Percentiles rank a stretch among this genome's conserved stretches.
phyloP scores from a whole-genome alignment of 1,140 invertebrate species.

The Papilio polyxenes region DNA sequence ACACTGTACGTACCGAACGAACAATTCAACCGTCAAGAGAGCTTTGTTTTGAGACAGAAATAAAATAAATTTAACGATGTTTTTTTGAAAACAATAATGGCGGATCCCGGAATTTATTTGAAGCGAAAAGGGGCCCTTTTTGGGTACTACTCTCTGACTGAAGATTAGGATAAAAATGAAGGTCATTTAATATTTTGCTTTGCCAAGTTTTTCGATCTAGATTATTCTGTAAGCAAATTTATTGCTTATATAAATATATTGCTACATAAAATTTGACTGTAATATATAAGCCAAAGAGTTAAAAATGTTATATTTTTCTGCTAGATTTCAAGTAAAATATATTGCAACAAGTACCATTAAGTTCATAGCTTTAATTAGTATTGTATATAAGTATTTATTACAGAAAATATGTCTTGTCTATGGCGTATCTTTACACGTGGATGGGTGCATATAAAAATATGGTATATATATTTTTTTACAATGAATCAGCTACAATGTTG shows the following conservation, averaged over 20 bases:
- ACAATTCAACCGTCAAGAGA: background rate
- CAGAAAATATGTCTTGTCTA: constrained; percentile 35
- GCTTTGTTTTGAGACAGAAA: background rate
- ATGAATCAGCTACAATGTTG: background rate
- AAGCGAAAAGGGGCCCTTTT: background rate
- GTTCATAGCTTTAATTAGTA: background rate
- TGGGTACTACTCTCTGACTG: no score
- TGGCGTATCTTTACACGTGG: constrained; percentile 1
- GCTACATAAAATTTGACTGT: background rate
- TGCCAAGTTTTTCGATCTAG: background rate
- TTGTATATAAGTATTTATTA: constrained; percentile 10
- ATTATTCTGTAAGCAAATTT: background rate
- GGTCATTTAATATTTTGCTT: background rate
- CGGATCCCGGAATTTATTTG: background rate
- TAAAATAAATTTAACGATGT: background rate
- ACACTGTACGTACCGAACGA: background rate
- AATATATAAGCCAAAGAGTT: background rate
- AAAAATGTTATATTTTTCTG: background rate
- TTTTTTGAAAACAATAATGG: background rate
- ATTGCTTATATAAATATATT: background rate
- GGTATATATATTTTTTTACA: background rate
- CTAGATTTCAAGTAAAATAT: background rate
- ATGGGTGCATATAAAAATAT: constrained; percentile 36
- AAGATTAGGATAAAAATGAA: no score
- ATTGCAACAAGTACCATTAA: background rate